A percentile compares a stretch with the other conserved stretches of the same genome.
Evolutionary conservation across 2,113 vertebrate species (phyloP).

Genomic region (Siniperca knerii): DNA sequence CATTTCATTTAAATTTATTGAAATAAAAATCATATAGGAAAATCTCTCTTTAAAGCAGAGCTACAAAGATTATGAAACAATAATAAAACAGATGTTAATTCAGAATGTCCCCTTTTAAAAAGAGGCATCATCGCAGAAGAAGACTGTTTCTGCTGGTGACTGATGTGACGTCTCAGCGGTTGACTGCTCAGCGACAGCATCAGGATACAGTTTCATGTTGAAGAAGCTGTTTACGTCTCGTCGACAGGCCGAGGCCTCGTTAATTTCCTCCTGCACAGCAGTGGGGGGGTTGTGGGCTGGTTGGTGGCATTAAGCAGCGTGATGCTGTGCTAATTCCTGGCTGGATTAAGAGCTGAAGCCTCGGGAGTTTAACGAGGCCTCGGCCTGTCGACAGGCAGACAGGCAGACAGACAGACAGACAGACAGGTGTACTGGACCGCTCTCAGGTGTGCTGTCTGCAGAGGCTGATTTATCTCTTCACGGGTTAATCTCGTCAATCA

Average conservation of each 20-base stretch:
- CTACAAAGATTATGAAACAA: not conserved
- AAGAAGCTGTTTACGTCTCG: slow-evolving; percentile 11
- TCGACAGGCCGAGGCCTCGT: not conserved
- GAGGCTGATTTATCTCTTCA: too few species aligned
- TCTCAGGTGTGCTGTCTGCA: too few species aligned
- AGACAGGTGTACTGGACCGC: too few species aligned
- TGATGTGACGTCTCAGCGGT: not conserved
- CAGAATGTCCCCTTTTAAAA: not conserved
- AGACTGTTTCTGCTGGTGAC: too few species aligned
- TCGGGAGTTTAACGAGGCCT: slow-evolving; percentile 6
- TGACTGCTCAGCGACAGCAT: not conserved
- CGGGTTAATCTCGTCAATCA: too few species aligned
- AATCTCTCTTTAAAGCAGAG: too few species aligned
- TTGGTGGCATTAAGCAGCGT: slow-evolving; percentile 15
- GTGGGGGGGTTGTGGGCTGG: slow-evolving; percentile 12
- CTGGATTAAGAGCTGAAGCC: slow-evolving; percentile 59
- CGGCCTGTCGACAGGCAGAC: slow-evolving; percentile 3
- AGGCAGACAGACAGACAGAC: too few species aligned
- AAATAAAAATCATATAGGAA: too few species aligned
- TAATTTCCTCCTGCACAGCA: not conserved
- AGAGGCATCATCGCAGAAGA: not conserved
- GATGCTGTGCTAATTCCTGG: slow-evolving; percentile 57
- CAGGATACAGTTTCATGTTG: not conserved
- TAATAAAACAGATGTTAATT: not conserved
- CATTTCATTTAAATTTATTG: too few species aligned